Conservation (phyloP, 2,113 vertebrate genomes). For the Phalacrocorax brasilianus region DNA sequence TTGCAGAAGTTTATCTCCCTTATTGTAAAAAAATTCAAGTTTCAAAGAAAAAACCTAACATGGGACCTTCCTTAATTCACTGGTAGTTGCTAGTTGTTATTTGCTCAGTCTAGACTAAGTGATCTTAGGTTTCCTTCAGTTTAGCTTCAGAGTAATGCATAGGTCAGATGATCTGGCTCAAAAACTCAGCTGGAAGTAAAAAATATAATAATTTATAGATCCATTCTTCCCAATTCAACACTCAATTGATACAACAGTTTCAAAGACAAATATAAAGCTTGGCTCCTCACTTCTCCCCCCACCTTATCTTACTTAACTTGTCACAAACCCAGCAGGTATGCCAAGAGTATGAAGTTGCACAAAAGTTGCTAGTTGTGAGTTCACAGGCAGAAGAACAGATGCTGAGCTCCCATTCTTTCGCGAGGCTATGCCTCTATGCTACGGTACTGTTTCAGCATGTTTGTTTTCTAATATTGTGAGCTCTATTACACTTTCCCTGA, state of each 20-base stretch:
- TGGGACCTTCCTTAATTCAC: not conserved
- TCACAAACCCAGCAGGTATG: not conserved
- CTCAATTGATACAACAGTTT: not conserved
- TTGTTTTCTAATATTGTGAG: not conserved
- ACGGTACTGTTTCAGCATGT: fast-evolving
- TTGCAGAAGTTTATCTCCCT: not conserved
- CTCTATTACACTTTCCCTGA: not conserved
- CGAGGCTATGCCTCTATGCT: not conserved
- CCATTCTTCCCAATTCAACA: not conserved
- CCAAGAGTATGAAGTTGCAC: not conserved
- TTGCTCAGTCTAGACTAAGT: not conserved
- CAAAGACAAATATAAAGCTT: not conserved
- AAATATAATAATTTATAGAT: not conserved
- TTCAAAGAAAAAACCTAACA: not conserved
- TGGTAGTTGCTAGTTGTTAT: not conserved
- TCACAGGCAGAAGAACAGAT: not conserved
- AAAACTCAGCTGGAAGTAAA: not conserved
- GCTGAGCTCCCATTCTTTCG: not conserved
- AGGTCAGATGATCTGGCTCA: not conserved
- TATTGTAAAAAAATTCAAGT: not conserved
- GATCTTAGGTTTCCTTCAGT: not conserved
- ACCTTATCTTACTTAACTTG: not conserved
- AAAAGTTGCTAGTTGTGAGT: not conserved
- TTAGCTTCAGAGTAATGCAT: not conserved
- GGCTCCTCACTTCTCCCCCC: not conserved